Base-by-base conservation (phyloP, 2,113 vertebrate species). In the Dendropsophus ebraccatus region DNA sequence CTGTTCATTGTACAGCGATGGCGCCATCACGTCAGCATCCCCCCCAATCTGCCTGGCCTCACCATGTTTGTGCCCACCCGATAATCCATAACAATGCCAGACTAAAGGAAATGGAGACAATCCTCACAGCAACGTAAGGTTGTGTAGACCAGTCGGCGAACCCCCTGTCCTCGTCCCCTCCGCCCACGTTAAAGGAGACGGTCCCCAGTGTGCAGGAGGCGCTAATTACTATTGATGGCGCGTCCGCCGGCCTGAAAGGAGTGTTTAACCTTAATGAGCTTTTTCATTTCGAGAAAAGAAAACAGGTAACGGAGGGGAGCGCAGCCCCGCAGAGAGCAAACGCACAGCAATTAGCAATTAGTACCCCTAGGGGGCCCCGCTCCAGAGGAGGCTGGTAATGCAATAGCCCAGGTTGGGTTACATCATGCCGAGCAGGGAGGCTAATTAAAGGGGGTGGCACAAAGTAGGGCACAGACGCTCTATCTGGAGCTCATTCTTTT, bases 251-350 rank as follows among this genome's bases (percentile, higher is more conserved):
- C 23, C n/a, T 37, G 25, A 72, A 56, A 83, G 47, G 50, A 73
- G 52, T 80, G 84, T 86, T 80, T 86, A 73, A 86, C 76, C 76
- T 79, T 86, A 86, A 86, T 81, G 84, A 86, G 84, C 37, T 86
- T 86, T 79, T 58, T 28, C 47, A 69, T 79, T 85, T 54, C 16
- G 0, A 70, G 76, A 58, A 72, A 72, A 81, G 65, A 80, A 81
- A 86, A 86, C 84, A 77, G 19, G 2, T 28, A 77, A 23, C 14
- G 52, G 17, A 77, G 83, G 37, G 58, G 83, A 52, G 32, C 23
- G 47, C 49, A 30, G 30, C 25, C 84, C 83, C 75, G 60, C 75
- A 56, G 84, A 79, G 84, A 85, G 75, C 47, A 30, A 79, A 70
- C 25, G 16, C 60, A 10, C 73, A 72, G 62, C 84, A 80, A 86